A percentile compares a stretch with the other conserved stretches of the same genome.
Conservation (phyloP, 2,888 invertebrate genomes). For the Diabrotica balteata region DNA sequence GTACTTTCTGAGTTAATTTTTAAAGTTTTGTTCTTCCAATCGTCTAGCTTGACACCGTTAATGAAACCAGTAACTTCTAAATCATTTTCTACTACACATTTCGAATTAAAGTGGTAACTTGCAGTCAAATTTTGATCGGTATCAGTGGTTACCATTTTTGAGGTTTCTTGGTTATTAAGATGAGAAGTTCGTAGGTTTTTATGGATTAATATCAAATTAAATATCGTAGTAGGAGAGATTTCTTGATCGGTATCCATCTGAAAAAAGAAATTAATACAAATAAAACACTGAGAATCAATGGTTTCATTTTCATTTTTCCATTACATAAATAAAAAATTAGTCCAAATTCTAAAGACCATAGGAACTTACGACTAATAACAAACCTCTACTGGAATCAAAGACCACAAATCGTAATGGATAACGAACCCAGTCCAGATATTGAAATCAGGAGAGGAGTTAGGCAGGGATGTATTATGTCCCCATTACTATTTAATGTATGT, state of each 20-base stretch:
- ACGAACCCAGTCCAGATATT: too few species aligned
- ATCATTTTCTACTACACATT: conserved; percentile 45
- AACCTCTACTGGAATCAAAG: too few species aligned
- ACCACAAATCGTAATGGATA: too few species aligned
- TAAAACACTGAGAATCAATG: too few species aligned
- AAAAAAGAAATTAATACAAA: too few species aligned
- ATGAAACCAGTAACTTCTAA: conserved; percentile 46
- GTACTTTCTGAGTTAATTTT: conserved; percentile 49
- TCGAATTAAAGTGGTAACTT: conserved; percentile 50
- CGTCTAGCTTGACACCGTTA: conserved; percentile 58
- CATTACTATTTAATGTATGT: too few species aligned
- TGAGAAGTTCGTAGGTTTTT: conserved; percentile 33
- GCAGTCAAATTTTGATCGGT: conserved; percentile 54
- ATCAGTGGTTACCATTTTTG: conserved; percentile 57
- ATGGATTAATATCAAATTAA: conserved; percentile 56
- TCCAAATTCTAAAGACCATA: too few species aligned
- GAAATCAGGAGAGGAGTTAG: too few species aligned
- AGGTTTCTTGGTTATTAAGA: conserved; percentile 58
- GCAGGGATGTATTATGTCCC: too few species aligned
- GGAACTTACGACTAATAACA: too few species aligned
- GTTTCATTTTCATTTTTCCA: too few species aligned
- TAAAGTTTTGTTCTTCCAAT: conserved; percentile 60
- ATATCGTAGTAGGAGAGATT: conserved; percentile 57
- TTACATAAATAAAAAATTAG: too few species aligned
- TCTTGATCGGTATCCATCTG: conserved; percentile 54